phyloP scores from a whole-genome alignment of 1,140 invertebrate genomes.

The Tetramorium simillimum region DNA sequence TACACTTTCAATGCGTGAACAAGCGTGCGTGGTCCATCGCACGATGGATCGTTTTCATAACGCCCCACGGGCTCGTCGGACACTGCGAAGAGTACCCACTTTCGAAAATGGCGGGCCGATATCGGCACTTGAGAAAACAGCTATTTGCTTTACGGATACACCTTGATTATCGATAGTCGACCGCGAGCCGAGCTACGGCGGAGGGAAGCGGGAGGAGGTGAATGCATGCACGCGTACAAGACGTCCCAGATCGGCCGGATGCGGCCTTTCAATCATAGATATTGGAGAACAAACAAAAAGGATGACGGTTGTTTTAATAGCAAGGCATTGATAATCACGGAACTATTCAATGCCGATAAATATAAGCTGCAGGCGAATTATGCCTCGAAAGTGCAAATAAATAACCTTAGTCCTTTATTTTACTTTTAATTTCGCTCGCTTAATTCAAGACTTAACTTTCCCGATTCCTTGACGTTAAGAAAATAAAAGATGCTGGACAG shows the following conservation, averaged over 20 bases:
- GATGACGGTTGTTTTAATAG: background rate
- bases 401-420: background rate
- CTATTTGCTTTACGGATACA: slow-evolving; percentile 69
- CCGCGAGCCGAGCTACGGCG: background rate
- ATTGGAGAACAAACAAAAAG: background rate
- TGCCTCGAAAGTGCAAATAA: background rate
- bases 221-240: slow-evolving; percentile 4
- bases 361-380: background rate
- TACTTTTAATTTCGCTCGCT: background rate
- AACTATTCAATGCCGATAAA: slow-evolving; percentile 1
- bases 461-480: background rate
- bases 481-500: no score
- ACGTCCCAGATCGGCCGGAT: slow-evolving; percentile 27
- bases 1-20: slow-evolving; percentile 4
- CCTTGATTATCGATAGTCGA: slow-evolving; percentile 66
- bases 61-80: background rate
- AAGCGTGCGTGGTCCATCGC: background rate
- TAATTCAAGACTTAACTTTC: background rate
- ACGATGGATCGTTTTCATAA: slow-evolving; percentile 19
- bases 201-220: background rate
- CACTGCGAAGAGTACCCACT: slow-evolving; percentile 25
- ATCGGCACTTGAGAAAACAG: slow-evolving; percentile 62
- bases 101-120: slow-evolving; percentile 49
- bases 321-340: background rate
- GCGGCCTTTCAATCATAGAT: slow-evolving; percentile 31